Conservation (phyloP, 2,888 invertebrate genomes). For the Flexamia atlantica region DNA sequence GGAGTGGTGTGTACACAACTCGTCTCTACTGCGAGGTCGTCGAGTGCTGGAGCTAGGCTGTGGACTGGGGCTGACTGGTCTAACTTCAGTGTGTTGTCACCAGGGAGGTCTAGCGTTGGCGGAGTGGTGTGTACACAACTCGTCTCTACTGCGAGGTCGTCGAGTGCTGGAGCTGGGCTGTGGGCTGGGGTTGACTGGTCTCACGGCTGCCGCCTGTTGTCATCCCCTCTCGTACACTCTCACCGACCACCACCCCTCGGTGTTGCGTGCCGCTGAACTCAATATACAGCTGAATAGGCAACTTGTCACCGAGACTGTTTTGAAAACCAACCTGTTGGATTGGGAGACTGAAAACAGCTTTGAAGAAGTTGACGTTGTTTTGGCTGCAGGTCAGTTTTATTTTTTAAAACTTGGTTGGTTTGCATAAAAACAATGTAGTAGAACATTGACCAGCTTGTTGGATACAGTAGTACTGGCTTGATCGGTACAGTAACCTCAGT, state of each 20-base stretch:
- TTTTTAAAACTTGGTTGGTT: too few relatives aligned
- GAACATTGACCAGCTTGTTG: too few relatives aligned
- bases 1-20: too few relatives aligned
- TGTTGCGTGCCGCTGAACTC: slow-evolving; percentile 80
- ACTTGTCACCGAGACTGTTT: background rate
- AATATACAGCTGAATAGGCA: slow-evolving; percentile 76
- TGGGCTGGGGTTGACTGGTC: slow-evolving; percentile 86
- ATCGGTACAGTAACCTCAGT: too few relatives aligned
- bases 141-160: slow-evolving; percentile 77
- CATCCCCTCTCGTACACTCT: slow-evolving; percentile 78
- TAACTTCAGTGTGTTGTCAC: too few relatives aligned
- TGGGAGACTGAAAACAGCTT: slow-evolving; percentile 66
- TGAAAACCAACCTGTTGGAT: slow-evolving; percentile 60
- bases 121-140: slow-evolving; percentile 83
- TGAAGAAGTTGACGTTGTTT: slow-evolving; percentile 68
- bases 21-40: too few relatives aligned
- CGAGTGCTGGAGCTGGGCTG: slow-evolving; percentile 84
- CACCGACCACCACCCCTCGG: slow-evolving; percentile 84
- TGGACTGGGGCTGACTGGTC: too few relatives aligned
- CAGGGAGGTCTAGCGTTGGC: slow-evolving; percentile 84
- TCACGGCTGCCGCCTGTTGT: slow-evolving; percentile 77
- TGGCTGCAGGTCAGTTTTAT: slow-evolving; percentile 69
- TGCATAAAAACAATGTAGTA: too few relatives aligned
- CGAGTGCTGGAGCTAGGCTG: too few relatives aligned
- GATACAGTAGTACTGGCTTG: too few relatives aligned